Evolutionary conservation across 2,113 vertebrate genomes (phyloP), one percentile per base, ranked within the genome.

Genomic region (Psophia crepitans): DNA sequence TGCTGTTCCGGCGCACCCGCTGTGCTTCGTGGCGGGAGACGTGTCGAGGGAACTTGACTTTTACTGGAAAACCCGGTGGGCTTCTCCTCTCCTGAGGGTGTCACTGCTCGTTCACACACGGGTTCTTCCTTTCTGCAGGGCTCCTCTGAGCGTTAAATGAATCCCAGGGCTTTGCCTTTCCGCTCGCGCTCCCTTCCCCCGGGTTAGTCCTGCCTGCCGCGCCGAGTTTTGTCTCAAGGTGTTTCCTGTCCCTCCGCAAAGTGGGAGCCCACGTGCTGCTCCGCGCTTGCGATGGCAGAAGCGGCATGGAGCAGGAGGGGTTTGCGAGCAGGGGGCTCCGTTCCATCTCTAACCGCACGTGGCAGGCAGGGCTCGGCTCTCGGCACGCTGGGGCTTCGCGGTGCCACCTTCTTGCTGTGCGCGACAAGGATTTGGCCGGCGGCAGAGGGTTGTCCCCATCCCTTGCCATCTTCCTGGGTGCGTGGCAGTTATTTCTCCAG

Each of bases 351-450:
- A 92, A 41, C 48, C 8, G 0, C 1, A 2, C 21, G 49, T 61
- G 53, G n/a, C 48, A 61, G 66, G 5, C 37, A 68, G 57, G 44
- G 20, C 58, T 84, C 32, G 33, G 56, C 49, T 79, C 18, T 32
- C 35, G 14, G 28, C 20, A 0, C 1, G 1, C 43, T 44, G 28
- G 9, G 35, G 44, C 22, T 80, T 60, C n/a, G 2, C 1, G 0
- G 12, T 28, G 60, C 57, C 51, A 17, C 43, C 22, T 2, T 6
- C 13, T 20, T 43, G 35, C 53, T 26, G 16, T 7, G 54, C 32
- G 35, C 35, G 81, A 53, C 54, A 20, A 43, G 33, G 60, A 14
- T 3, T 68, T 84, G 39, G 12, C 61, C 68, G n/a, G 54, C n/a
- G 53, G 33, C 84, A 23, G 33, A 57, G 74, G 21, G 14, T 77